These are phyloP conservation scores for Paelopatides confundens DNA, from an alignment of 53 echinoderm and acorn worm species.

Conservation along the genomic window DNA sequence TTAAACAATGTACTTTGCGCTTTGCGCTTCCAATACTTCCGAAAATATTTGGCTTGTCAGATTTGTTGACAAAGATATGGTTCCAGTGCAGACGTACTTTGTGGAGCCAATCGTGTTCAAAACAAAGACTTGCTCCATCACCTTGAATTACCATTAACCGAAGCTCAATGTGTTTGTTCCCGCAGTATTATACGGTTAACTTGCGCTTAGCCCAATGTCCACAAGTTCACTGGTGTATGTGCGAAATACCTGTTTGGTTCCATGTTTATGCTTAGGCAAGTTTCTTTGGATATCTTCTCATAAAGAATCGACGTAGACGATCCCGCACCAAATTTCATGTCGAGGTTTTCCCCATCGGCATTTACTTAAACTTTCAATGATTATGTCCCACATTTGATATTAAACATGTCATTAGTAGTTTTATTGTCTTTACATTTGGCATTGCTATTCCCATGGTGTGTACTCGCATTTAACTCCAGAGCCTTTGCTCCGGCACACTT, in stretches of 20 bases:
- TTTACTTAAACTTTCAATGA: neutral
- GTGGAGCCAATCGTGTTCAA: neutral
- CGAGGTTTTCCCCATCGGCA: neutral
- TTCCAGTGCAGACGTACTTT: constrained; percentile 9
- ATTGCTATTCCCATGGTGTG: too few relatives aligned
- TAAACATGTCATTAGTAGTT: neutral
- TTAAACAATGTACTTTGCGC: constrained; percentile 23
- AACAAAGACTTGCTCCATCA: neutral
- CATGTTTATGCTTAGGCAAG: neutral
- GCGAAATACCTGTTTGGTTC: neutral
- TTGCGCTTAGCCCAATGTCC: constrained; percentile 1
- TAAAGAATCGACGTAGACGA: constrained; percentile 21
- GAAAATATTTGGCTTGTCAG: neutral
- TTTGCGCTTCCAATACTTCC: neutral
- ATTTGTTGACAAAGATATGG: neutral
- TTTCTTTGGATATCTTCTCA: neutral
- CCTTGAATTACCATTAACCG: neutral
- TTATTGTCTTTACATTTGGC: constrained; percentile 3
- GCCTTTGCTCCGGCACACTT: constrained; percentile 17
- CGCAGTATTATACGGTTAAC: constrained; percentile 15
- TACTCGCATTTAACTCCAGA: neutral
- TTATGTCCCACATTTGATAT: neutral
- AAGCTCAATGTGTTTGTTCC: neutral
- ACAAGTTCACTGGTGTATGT: constrained; percentile 41
- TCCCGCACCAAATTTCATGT: constrained; percentile 51